A percentile compares a stretch with the other conserved stretches of the same genome.
Evolutionary conservation across 2,113 vertebrate species (phyloP).

Genomic region (Megalops atlanticus): DNA sequence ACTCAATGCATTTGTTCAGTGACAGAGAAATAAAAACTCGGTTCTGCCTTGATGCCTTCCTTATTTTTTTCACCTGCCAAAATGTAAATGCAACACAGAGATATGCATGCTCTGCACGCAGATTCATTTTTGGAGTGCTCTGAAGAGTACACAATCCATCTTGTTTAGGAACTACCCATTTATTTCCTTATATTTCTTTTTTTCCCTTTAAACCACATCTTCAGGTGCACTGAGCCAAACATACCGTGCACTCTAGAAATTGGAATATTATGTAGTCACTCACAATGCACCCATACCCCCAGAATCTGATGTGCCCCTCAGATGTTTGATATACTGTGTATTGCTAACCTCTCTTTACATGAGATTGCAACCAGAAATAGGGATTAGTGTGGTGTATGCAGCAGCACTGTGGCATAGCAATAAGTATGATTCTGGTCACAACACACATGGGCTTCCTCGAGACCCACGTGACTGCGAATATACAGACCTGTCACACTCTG

Average conservation of each 20-base stretch:
- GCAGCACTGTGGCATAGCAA: background rate
- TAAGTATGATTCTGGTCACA: slow-evolving; percentile 4
- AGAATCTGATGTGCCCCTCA: background rate
- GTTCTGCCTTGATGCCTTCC: background rate
- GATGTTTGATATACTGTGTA: background rate
- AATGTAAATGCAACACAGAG: background rate
- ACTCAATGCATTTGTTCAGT: background rate
- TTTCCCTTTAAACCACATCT: background rate
- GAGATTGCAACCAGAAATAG: background rate
- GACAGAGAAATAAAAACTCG: slow-evolving; percentile 4
- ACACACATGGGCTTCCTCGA: background rate
- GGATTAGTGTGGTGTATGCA: background rate
- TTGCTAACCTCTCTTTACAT: background rate
- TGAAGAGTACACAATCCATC: background rate
- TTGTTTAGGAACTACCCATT: background rate
- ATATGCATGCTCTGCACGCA: background rate
- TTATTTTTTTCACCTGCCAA: slow-evolving; percentile 1
- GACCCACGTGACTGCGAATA: background rate
- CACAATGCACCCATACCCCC: background rate
- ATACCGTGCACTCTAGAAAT: background rate
- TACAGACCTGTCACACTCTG: background rate
- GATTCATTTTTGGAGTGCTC: slow-evolving; percentile 9
- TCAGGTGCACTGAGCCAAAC: background rate
- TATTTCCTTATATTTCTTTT: background rate
- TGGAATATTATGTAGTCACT: background rate